These are phyloP conservation scores for Drosophila neonasuta DNA, from an alignment of 2,888 invertebrate genomes.

Conservation along the genomic window DNA sequence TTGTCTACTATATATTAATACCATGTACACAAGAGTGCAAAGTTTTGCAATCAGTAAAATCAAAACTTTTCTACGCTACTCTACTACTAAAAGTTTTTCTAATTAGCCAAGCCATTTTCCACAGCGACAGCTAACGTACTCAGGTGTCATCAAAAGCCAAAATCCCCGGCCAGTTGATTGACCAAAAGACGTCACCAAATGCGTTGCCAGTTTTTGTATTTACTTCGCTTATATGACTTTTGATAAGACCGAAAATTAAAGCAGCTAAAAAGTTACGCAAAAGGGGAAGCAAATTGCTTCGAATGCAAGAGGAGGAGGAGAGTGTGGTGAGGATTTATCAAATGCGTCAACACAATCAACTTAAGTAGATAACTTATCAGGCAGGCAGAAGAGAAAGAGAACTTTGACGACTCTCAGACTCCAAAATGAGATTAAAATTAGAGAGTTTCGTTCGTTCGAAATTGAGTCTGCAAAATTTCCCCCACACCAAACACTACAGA, in stretches of 20 bases:
- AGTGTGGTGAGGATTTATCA: background rate
- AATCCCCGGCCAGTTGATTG: conserved; percentile 33
- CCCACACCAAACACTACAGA: background rate
- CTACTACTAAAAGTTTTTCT: conserved; percentile 60
- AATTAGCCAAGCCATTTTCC: conserved; percentile 53
- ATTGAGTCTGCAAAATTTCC: conserved; percentile 30
- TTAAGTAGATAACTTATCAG: conserved; percentile 36
- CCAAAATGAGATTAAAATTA: conserved; percentile 10
- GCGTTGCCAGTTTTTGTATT: conserved; percentile 10
- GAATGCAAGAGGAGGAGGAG: background rate
- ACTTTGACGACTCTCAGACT: conserved; percentile 2
- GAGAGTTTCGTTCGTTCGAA: background rate
- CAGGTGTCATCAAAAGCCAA: conserved; percentile 49
- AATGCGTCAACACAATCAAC: conserved; percentile 41
- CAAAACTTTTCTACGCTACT: conserved; percentile 56
- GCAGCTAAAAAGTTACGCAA: conserved; percentile 42
- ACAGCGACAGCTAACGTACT: conserved; percentile 2
- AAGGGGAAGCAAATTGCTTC: background rate
- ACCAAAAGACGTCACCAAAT: conserved; percentile 47
- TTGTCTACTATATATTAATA: conserved; percentile 4
- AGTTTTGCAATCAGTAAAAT: conserved; percentile 70
- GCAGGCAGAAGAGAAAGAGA: background rate
- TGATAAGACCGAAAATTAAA: conserved; percentile 51
- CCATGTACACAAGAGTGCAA: conserved; percentile 41
- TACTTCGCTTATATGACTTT: conserved; percentile 44